Evolutionary conservation across 1,140 invertebrate species (phyloP), one percentile per base, ranked within the genome.

Genomic region (Cyphomyrmex costatus): DNA sequence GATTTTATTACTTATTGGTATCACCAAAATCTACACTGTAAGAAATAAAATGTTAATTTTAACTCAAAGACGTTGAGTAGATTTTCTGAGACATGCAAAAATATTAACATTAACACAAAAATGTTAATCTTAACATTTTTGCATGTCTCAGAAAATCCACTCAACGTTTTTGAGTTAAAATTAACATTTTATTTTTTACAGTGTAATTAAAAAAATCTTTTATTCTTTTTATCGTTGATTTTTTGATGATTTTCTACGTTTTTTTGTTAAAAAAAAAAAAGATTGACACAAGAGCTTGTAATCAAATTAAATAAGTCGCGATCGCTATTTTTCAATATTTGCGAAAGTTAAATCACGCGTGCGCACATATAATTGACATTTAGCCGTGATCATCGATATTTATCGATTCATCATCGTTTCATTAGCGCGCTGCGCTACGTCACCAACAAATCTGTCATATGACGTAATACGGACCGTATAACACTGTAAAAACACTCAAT

Each of bases 401-500:
- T 12, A 60, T 82, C 66, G 66, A 73, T 49, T 21, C 36, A 6
- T 27, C 24, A 16, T 33, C 30, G 60, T 49, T 42, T 42, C 30
- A 70, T 56, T 80, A 56, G 49, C 30, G 46, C 46, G 14, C 30
- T 33, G 65, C 66, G 36, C 36, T 83, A 83, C 70, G 79, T 83
- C 68, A 83, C 0, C 79, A 33, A 36, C 68, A 19, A 83, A 83
- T 61, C 56, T 56, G 42, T 83, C 79, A n/a, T 60, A 49, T 83
- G 79, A 83, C 36, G 56, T 74, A 83, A 83, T 3, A 21, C 19
- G 46, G 7, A 1, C 36, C 8, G 16, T 61, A 24, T 46, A 58
- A 74, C 66, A 30, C 36, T 53, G 56, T 60, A n/a, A 49, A 74
- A 83, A 79, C 53, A 83, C 30, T 83, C 79, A 24, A n/a, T 83